Conservation (phyloP, 2,888 invertebrate genomes). For the Pteria penguin region DNA sequence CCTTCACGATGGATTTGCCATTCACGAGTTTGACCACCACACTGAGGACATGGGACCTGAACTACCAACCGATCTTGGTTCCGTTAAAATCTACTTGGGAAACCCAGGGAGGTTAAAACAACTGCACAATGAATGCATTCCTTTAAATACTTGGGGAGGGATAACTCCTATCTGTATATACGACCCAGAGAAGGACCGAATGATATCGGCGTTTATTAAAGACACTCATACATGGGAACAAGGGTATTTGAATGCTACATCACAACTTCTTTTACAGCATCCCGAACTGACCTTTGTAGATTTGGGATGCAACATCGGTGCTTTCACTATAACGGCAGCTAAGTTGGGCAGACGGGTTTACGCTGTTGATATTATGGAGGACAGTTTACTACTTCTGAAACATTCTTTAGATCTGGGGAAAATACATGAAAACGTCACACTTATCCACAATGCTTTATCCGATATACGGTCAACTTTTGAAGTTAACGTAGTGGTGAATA, state of each 20-base stretch:
- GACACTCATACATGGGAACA: slow-evolving; percentile 63
- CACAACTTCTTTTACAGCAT: slow-evolving; percentile 36
- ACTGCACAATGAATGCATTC: slow-evolving; percentile 18
- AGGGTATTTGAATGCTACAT: slow-evolving; percentile 54
- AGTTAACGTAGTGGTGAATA: slow-evolving; percentile 50
- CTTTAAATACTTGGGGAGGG: slow-evolving; percentile 49
- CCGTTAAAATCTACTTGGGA: not conserved
- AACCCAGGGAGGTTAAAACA: not conserved
- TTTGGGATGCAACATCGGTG: slow-evolving; percentile 63
- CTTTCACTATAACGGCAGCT: slow-evolving; percentile 57
- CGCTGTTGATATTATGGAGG: slow-evolving; percentile 52
- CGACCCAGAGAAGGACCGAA: slow-evolving; percentile 47
- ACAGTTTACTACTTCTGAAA: slow-evolving; percentile 50
- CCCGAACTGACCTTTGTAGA: slow-evolving; percentile 53
- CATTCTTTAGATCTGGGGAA: slow-evolving; percentile 46
- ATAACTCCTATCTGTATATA: slow-evolving; percentile 57
- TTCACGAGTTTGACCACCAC: not conserved
- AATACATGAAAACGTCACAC: slow-evolving; percentile 47
- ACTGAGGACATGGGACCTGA: not conserved
- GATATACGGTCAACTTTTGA: slow-evolving; percentile 49
- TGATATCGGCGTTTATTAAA: slow-evolving; percentile 58
- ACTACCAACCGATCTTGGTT: too few species aligned
- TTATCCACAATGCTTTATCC: slow-evolving; percentile 63
- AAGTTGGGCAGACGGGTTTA: slow-evolving; percentile 55
- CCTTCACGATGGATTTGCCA: not conserved